phyloP scores from a whole-genome alignment of 2,113 vertebrate species.

The Shinisaurus crocodilurus region DNA sequence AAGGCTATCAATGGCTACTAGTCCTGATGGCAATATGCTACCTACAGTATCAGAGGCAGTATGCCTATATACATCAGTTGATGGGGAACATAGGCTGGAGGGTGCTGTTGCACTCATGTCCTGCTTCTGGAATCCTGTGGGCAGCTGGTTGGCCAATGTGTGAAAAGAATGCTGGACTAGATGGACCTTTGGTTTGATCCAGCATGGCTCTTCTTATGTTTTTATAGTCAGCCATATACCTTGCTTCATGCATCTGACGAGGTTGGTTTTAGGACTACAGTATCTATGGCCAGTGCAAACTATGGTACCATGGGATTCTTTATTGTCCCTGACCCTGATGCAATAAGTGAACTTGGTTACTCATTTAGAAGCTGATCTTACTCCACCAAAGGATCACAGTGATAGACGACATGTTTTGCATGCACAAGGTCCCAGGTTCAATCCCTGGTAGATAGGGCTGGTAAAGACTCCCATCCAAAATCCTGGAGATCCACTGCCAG shows the following conservation, averaged over 20 bases:
- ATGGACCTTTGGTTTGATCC: no score
- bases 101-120: no score
- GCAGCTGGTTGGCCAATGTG: no score
- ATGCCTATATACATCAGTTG: no score
- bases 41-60: no score
- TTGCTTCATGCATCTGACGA: not conserved
- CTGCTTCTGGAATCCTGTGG: no score
- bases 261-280: not conserved
- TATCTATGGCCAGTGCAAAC: not conserved
- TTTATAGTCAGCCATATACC: not conserved
- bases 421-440: not conserved
- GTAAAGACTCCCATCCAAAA: not conserved
- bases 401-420: no score
- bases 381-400: not conserved
- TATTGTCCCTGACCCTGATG: no score
- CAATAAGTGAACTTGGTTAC: not conserved
- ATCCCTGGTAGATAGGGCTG: not conserved
- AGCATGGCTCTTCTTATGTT: not conserved
- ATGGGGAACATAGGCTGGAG: no score
- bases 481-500: not conserved
- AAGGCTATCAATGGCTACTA: no score
- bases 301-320: not conserved
- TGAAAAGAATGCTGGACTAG: no score
- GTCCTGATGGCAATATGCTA: no score
- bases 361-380: not conserved